These are phyloP conservation scores for Pterocles gutturalis DNA, from an alignment of 2,113 vertebrate genomes.

Conservation along the genomic window DNA sequence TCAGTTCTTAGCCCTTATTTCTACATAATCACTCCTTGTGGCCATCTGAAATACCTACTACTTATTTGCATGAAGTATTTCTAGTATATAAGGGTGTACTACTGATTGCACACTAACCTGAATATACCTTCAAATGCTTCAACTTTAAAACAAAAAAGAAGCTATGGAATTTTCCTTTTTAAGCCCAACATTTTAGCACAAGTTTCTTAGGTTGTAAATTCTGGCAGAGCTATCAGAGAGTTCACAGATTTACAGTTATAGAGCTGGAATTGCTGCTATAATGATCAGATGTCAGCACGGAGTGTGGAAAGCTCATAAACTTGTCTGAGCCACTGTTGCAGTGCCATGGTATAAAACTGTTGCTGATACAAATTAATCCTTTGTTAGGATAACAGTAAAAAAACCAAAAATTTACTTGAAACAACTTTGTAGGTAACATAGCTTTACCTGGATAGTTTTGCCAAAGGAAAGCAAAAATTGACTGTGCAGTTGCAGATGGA, in stretches of 20 bases:
- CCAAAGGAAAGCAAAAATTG: background rate
- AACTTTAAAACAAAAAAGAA: background rate
- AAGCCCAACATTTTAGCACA: background rate
- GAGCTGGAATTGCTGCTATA: background rate
- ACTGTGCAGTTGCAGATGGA: background rate
- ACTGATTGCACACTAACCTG: too few species aligned
- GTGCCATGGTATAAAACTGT: background rate
- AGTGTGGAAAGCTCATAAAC: background rate
- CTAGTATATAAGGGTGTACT: accelerated
- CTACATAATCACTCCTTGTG: accelerated
- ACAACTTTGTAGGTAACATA: background rate
- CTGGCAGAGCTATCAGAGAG: background rate
- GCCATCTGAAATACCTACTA: background rate
- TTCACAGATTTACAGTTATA: background rate
- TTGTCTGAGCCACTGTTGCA: background rate
- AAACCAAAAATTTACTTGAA: background rate
- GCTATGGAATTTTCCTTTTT: background rate
- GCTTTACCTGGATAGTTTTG: background rate
- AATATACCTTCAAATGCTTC: accelerated
- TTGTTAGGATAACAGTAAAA: background rate
- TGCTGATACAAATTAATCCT: background rate
- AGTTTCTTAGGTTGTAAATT: background rate
- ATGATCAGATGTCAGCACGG: background rate
- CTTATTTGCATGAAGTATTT: background rate
- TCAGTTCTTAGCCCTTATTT: background rate